Evolutionary conservation across 2,797 vertebrate genomes (phyloP).

Genomic region (Nyctibius grandis): DNA sequence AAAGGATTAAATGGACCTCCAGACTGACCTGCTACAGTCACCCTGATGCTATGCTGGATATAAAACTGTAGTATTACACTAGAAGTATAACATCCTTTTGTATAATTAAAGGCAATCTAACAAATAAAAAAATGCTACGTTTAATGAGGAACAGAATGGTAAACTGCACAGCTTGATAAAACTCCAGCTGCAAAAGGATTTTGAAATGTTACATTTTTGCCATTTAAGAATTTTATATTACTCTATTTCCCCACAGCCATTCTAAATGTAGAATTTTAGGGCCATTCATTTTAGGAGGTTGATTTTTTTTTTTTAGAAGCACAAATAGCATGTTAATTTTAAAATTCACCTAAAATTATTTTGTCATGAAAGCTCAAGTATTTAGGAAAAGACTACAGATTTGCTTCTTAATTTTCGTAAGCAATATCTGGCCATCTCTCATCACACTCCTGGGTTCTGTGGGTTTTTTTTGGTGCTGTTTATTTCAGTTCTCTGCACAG

Average conservation of each 20-base stretch:
- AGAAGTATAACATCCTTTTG: not conserved
- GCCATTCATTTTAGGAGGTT: not conserved
- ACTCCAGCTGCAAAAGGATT: not conserved
- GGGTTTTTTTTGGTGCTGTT: not conserved
- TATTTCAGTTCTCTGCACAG: not conserved
- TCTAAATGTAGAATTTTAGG: not conserved
- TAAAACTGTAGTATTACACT: not conserved
- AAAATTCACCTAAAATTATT: not conserved
- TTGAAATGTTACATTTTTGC: not conserved
- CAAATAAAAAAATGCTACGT: not conserved
- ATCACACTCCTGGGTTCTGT: not conserved
- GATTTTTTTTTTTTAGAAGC: not conserved
- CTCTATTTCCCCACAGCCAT: not conserved
- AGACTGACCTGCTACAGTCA: not conserved
- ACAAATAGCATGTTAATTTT: not conserved
- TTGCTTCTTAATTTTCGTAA: not conserved
- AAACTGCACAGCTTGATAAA: not conserved
- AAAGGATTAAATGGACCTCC: not conserved
- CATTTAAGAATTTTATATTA: not conserved
- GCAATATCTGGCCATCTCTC: not conserved
- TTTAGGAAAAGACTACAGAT: not conserved
- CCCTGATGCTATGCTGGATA: accelerated
- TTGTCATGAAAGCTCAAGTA: not conserved
- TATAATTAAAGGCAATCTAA: not conserved
- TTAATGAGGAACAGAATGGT: not conserved